Evolutionary conservation across 2,113 vertebrate genomes (phyloP).

Genomic region (Erythrocercus mccallii): DNA sequence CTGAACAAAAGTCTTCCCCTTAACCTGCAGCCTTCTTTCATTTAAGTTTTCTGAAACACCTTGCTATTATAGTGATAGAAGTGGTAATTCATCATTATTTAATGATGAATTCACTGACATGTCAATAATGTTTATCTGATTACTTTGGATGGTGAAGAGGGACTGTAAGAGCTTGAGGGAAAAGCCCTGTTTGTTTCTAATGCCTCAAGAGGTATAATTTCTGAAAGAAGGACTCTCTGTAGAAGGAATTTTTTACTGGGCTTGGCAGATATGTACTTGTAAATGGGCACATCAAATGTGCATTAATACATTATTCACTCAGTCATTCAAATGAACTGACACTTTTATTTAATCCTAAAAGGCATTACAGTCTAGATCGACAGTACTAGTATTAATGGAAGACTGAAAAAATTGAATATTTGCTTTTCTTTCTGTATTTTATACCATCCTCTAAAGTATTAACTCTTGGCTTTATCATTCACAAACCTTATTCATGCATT

Average conservation of each 20-base stretch:
- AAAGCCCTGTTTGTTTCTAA: conserved; percentile 41
- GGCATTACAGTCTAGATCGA: neutral
- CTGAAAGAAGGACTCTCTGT: neutral
- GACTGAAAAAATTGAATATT: conserved; percentile 29
- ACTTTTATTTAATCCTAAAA: conserved; percentile 57
- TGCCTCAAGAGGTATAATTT: conserved; percentile 29
- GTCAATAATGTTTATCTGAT: conserved; percentile 51
- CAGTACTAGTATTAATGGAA: conserved; percentile 16
- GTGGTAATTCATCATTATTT: conserved; percentile 29
- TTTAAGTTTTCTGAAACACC: conserved; percentile 8
- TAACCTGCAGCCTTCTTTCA: conserved; percentile 5
- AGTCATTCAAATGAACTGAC: conserved; percentile 49
- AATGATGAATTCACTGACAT: conserved; percentile 36
- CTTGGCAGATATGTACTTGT: conserved; percentile 29
- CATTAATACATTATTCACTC: conserved; percentile 64
- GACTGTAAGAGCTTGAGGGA: neutral
- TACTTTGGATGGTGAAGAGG: conserved; percentile 26
- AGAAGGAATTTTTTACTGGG: conserved; percentile 2
- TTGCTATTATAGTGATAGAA: conserved; percentile 35
- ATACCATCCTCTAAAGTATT: conserved; percentile 1
- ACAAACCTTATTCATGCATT: neutral
- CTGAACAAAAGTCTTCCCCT: conserved; percentile 24
- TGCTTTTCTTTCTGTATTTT: conserved; percentile 31
- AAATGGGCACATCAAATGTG: conserved; percentile 53
- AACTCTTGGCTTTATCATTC: conserved; percentile 23